phyloP scores from a whole-genome alignment of 2,113 vertebrate genomes.

The Jaculus jaculus region DNA sequence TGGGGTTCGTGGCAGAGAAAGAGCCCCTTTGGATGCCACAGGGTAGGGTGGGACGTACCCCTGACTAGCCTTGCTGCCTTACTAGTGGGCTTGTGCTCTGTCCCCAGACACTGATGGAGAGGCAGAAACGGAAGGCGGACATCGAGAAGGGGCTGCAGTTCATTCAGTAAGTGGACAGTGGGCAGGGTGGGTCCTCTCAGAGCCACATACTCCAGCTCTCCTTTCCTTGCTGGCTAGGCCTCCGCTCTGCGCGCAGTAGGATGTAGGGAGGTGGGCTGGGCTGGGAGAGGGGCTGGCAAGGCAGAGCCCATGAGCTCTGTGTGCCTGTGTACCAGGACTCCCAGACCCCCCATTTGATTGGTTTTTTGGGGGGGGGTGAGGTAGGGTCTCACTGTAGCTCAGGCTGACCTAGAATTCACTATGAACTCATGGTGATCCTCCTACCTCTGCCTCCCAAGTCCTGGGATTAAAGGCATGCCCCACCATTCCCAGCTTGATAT shows the following conservation, averaged over 20 bases:
- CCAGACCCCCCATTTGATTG: not conserved
- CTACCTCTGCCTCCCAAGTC: too few species aligned
- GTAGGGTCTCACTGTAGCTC: too few species aligned
- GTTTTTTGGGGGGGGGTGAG: too few species aligned
- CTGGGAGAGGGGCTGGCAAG: not conserved
- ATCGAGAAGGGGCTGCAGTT: constrained; percentile 93
- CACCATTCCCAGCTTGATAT: too few species aligned
- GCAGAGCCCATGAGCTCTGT: not conserved
- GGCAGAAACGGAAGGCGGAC: constrained; percentile 91
- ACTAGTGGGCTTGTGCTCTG: constrained; percentile 33
- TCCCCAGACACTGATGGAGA: constrained; percentile 86
- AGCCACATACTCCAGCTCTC: not conserved
- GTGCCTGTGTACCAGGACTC: fast-evolving
- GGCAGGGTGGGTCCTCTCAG: fast-evolving
- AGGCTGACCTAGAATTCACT: too few species aligned
- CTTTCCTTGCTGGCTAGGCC: not conserved
- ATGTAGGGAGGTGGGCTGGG: not conserved
- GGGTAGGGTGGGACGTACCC: fast-evolving
- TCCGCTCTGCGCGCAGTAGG: not conserved
- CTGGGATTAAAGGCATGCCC: too few species aligned
- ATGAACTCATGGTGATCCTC: too few species aligned
- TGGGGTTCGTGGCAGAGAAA: not conserved
- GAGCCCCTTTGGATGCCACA: fast-evolving
- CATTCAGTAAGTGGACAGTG: constrained; percentile 90
- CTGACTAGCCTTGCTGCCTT: not conserved